phyloP scores from a whole-genome alignment of 2,888 invertebrate genomes.

The Brassicogethes aeneus region DNA sequence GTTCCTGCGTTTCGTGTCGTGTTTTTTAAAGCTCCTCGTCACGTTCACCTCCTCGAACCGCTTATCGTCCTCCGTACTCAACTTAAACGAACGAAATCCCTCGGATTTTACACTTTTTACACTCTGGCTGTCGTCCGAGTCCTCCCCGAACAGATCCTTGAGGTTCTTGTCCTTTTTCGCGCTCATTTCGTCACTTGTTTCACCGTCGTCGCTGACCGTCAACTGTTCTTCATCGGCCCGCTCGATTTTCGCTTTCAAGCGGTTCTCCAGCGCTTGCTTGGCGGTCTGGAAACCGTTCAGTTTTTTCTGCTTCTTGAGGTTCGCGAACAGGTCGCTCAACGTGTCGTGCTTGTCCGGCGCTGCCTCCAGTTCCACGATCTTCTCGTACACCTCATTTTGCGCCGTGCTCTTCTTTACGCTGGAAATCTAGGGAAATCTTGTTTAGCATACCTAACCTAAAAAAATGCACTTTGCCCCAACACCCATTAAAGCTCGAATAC shows the following conservation, averaged over 20 bases:
- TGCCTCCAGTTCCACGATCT: slow-evolving; percentile 48
- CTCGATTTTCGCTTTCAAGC: slow-evolving; percentile 8
- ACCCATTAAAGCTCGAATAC: slow-evolving; percentile 1
- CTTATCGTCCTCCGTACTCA: not conserved
- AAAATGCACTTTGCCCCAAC: too few relatives aligned
- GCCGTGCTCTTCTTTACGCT: slow-evolving; percentile 50
- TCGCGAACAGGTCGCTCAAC: slow-evolving; percentile 45
- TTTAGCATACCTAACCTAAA: too few relatives aligned
- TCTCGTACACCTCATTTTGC: slow-evolving; percentile 43
- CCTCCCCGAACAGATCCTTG: slow-evolving; percentile 20
- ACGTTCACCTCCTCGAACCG: slow-evolving; percentile 10
- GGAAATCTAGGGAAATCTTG: slow-evolving; percentile 48
- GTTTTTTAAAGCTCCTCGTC: slow-evolving; percentile 5
- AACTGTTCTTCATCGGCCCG: slow-evolving; percentile 4
- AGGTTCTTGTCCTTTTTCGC: slow-evolving; percentile 17
- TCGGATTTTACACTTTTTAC: not conserved
- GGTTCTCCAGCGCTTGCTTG: slow-evolving; percentile 11
- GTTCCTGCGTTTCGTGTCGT: too few relatives aligned
- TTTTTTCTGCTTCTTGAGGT: slow-evolving; percentile 32
- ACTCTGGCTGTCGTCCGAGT: slow-evolving; percentile 11
- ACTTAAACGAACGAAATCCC: too few relatives aligned
- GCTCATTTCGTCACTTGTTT: slow-evolving; percentile 8
- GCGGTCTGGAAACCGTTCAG: slow-evolving; percentile 20
- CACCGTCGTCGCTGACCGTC: not conserved
- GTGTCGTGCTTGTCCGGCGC: slow-evolving; percentile 42